phyloP scores from a whole-genome alignment of 64 coral and sea anemone species.

The Pocillopora damicornis region DNA sequence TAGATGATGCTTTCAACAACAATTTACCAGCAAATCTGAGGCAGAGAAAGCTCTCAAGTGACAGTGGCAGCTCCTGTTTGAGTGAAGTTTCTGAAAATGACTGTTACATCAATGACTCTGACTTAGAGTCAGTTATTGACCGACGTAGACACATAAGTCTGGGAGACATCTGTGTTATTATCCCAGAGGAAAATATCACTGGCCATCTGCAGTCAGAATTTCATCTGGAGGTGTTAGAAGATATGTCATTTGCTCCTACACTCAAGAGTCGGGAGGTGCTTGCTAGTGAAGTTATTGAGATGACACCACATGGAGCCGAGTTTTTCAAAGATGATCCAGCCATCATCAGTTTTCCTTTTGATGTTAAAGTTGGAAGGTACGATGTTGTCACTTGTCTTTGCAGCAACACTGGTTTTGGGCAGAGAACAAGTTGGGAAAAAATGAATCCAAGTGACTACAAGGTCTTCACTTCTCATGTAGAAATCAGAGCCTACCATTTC shows the following conservation, averaged over 20 bases:
- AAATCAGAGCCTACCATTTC: slow-evolving; percentile 88
- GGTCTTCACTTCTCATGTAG: slow-evolving; percentile 61
- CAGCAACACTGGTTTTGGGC: slow-evolving; percentile 75
- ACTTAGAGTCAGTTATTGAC: slow-evolving; percentile 34
- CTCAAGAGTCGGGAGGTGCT: slow-evolving; percentile 50
- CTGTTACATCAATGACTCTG: slow-evolving; percentile 2
- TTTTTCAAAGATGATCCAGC: slow-evolving; percentile 87
- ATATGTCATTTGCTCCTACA: slow-evolving; percentile 62
- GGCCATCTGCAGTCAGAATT: slow-evolving; percentile 87
- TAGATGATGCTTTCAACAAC: slow-evolving; percentile 22
- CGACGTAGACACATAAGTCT: slow-evolving; percentile 61
- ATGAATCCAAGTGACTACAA: slow-evolving; percentile 60
- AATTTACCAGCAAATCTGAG: background rate
- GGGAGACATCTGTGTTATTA: slow-evolving; percentile 86
- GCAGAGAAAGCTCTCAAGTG: slow-evolving; percentile 11
- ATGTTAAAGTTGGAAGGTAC: slow-evolving; percentile 21
- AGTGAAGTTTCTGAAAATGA: slow-evolving; percentile 58
- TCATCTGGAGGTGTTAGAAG: slow-evolving; percentile 73
- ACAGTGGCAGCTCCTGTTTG: slow-evolving; percentile 8
- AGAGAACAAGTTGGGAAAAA: slow-evolving; percentile 65
- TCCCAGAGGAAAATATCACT: slow-evolving; percentile 82
- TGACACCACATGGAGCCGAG: slow-evolving; percentile 82
- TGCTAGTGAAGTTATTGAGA: slow-evolving; percentile 74
- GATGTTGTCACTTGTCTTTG: slow-evolving; percentile 74
- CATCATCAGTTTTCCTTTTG: slow-evolving; percentile 78